A percentile compares a stretch with the other conserved stretches of the same genome.
Evolutionary conservation across 1,140 invertebrate genomes (phyloP).

Genomic region (Fopius arisanus): DNA sequence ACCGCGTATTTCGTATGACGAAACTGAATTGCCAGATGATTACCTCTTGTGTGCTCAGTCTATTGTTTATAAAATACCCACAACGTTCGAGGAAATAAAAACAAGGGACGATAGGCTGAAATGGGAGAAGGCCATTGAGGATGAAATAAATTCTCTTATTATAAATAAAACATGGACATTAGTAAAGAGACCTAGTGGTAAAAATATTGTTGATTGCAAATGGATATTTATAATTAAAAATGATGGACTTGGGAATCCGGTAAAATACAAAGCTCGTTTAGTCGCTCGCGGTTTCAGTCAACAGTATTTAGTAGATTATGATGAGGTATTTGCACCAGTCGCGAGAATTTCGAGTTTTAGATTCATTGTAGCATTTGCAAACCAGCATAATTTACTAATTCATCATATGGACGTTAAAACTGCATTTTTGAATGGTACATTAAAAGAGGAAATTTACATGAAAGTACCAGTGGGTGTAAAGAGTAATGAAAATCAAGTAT

Average conservation of each 20-base stretch:
- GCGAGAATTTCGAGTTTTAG: background rate
- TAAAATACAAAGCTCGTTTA: too few relatives aligned
- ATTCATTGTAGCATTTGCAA: constrained; percentile 24
- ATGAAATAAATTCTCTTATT: background rate
- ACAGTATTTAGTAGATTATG: background rate
- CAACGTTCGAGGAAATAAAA: constrained; percentile 49
- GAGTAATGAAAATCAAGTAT: background rate
- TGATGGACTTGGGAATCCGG: too few relatives aligned
- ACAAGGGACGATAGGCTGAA: constrained; percentile 38
- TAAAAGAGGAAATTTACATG: constrained; percentile 46
- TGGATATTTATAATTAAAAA: too few relatives aligned
- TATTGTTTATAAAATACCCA: constrained; percentile 3
- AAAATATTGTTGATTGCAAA: background rate
- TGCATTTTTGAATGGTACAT: background rate
- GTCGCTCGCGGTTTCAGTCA: too few relatives aligned
- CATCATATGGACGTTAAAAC: constrained; percentile 48
- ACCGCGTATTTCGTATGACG: constrained; percentile 41
- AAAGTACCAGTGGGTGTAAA: background rate
- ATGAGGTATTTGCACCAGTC: background rate
- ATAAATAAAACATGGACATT: background rate
- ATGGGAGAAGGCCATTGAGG: background rate
- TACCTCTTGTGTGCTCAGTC: background rate
- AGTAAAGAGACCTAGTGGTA: background rate
- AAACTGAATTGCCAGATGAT: constrained; percentile 33
- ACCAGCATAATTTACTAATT: background rate